Percentiles rank a stretch among this genome's conserved stretches.
Evolutionary conservation across 2,113 vertebrate genomes (phyloP).

Genomic region (Malurus cyaneus): DNA sequence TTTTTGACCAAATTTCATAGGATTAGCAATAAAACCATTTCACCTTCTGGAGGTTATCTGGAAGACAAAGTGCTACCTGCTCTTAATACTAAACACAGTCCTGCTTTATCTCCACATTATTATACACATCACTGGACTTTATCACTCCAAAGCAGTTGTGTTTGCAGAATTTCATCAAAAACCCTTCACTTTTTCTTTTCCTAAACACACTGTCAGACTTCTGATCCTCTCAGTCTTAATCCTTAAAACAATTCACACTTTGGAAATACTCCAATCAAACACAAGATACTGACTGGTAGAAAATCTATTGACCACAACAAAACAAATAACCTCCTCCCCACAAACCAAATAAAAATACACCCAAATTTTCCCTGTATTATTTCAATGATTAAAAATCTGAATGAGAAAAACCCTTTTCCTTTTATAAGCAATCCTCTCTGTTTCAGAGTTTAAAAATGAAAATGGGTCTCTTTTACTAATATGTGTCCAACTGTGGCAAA

Average conservation of each 20-base stretch:
- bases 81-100: background rate
- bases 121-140: background rate
- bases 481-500: background rate
- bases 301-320: background rate
- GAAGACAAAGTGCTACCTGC: background rate
- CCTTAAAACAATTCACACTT: background rate
- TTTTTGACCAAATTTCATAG: background rate
- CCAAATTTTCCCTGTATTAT: background rate
- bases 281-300: background rate
- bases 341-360: background rate
- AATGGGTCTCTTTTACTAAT: background rate
- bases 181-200: background rate
- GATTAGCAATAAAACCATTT: background rate
- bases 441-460: background rate
- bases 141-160: background rate
- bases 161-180: background rate
- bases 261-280: background rate
- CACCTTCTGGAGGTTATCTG: background rate
- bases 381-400: background rate
- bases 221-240: background rate
- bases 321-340: background rate
- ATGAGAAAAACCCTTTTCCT: background rate
- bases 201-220: background rate
- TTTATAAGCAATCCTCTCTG: background rate
- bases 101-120: background rate